A percentile compares a stretch with the other conserved stretches of the same genome.
Evolutionary conservation across 2,888 invertebrate species (phyloP).

Genomic region (Reticulitermes lucifugus): DNA sequence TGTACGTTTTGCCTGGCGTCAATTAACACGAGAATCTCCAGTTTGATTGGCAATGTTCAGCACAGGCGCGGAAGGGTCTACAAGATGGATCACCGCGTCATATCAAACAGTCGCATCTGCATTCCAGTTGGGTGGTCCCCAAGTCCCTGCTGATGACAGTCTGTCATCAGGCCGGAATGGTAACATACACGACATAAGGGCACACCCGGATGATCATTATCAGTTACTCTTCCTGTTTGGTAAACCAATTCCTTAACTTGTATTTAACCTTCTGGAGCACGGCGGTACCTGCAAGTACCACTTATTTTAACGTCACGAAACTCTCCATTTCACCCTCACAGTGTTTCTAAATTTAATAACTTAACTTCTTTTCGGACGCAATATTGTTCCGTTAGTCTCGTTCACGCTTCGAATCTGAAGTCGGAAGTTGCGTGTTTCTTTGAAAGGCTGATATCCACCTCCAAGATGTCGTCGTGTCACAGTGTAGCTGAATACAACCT

Average conservation of each 20-base stretch:
- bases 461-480: too few species aligned
- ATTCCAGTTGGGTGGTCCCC: constrained; percentile 2
- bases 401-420: too few species aligned
- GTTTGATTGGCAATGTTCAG: constrained; percentile 16
- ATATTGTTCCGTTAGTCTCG: too few species aligned
- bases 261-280: too few species aligned
- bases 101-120: neutral
- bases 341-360: too few species aligned
- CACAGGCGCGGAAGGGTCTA: neutral
- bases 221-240: neutral
- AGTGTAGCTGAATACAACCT: too few species aligned
- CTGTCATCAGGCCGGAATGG: neutral
- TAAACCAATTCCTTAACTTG: neutral
- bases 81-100: constrained; percentile 2
- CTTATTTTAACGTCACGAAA: too few species aligned
- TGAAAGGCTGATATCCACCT: too few species aligned
- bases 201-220: neutral
- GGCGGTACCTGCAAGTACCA: too few species aligned
- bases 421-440: too few species aligned
- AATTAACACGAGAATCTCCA: neutral
- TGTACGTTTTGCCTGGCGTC: neutral
- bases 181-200: neutral
- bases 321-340: too few species aligned
- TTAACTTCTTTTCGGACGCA: too few species aligned
- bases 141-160: neutral